Evolutionary conservation across 2,888 invertebrate genomes (phyloP), one percentile per base, ranked within the genome.

Genomic region (Lithophane leautieri): DNA sequence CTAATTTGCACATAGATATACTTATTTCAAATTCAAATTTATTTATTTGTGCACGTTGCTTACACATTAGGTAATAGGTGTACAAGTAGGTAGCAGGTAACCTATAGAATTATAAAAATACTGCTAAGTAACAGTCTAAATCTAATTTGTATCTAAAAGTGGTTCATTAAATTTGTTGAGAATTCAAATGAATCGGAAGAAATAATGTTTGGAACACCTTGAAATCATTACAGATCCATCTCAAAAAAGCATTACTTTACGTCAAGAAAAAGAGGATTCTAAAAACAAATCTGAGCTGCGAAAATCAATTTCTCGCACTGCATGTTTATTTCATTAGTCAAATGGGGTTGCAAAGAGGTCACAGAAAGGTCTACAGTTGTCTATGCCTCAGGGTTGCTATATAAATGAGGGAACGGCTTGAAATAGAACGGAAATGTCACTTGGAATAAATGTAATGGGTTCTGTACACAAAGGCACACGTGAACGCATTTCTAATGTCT

Each of bases 241-340:
- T 34, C 47, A 79, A 79, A 79, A 69, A 70, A 69, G 19, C 56
- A 75, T 50, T 80, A 68, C 60, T 75, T 68, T 61, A n/a, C 79
- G 54, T 69, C 80, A 79, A 80, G 65, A 80, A 54, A 58, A 65
- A 68, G 25, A 34, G 42, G 11, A 66, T 61, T 61, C 75, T 50
- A 67, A 76, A 81, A 81, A 42, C 56, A 71, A 81, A 63, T 71
- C 76, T 70, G 61, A 81, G 65, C 61, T 40, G 25, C 34, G 25
- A 78, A 82, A 78, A 81, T 72, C 54, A 77, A 70, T 70, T 78
- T 78, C 56, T 54, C 60, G 28, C 61, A 70, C 52, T 79, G 71
- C 71, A 85, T 86, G 82, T 84, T 85, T 88, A 87, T 88, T 89
- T 88, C 90, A 91, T 90, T 89, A 90, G 86, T 73, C 76, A 88